Conservation (phyloP, 2,113 vertebrate species). For the Ochotona curzoniae region DNA sequence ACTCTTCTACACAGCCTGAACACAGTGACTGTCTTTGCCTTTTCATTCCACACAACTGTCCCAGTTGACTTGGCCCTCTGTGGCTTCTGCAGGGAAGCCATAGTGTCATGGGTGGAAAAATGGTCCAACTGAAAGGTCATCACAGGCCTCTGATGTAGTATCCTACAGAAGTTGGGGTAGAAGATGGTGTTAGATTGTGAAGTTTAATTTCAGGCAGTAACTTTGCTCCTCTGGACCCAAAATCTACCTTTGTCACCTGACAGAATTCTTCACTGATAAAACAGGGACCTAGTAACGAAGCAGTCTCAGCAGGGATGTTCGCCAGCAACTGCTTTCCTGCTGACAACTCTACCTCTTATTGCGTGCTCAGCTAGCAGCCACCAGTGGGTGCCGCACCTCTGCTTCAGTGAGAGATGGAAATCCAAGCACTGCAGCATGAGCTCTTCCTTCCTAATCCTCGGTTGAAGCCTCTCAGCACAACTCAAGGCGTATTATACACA, state of each 20-base stretch:
- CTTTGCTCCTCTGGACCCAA: background rate
- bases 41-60: background rate
- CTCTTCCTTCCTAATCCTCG: background rate
- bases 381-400: background rate
- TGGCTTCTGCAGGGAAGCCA: background rate
- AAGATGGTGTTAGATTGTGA: background rate
- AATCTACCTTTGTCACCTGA: background rate
- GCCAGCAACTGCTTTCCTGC: background rate
- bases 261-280: background rate
- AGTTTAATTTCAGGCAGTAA: background rate
- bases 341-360: background rate
- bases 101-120: background rate
- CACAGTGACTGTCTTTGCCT: background rate
- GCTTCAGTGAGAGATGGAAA: background rate
- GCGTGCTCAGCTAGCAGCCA: background rate
- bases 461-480: background rate
- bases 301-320: background rate
- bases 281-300: accelerated
- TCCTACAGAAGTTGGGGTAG: background rate
- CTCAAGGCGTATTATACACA: background rate
- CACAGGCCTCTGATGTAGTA: background rate
- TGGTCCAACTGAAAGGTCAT: background rate
- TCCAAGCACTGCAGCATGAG: background rate
- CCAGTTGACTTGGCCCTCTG: background rate
- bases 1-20: background rate